These are phyloP conservation scores for Falco rusticolus DNA, from an alignment of 2,797 vertebrate species.

Conservation along the genomic window DNA sequence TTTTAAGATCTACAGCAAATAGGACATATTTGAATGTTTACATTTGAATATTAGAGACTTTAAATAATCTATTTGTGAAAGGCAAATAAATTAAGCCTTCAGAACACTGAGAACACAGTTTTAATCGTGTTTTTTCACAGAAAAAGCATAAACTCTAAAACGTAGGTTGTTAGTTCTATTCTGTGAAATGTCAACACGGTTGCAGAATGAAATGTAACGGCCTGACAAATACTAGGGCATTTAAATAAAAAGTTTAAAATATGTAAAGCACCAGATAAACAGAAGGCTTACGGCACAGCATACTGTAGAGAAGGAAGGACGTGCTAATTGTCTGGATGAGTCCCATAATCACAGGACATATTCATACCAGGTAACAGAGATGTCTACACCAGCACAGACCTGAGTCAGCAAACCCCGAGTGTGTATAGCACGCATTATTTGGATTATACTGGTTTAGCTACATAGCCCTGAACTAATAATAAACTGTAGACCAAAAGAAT, in stretches of 20 bases:
- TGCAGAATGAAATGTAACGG: neutral
- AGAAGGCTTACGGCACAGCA: neutral
- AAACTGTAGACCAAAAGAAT: neutral
- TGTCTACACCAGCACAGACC: neutral
- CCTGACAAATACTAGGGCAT: neutral
- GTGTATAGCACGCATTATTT: accelerated
- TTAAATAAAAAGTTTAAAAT: neutral
- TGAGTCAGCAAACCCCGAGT: neutral
- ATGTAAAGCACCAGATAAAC: neutral
- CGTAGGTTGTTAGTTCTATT: neutral
- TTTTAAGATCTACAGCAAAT: constrained; percentile 49
- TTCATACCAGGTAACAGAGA: neutral
- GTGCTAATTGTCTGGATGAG: neutral
- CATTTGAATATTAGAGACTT: constrained; percentile 43
- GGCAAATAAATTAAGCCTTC: constrained; percentile 48
- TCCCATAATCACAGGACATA: neutral
- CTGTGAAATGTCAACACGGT: neutral
- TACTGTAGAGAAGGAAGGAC: neutral
- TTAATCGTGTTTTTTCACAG: neutral
- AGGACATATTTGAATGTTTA: constrained; percentile 35
- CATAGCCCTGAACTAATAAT: neutral
- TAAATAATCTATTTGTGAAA: constrained; percentile 31
- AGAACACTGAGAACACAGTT: neutral
- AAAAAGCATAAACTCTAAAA: neutral
- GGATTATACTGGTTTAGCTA: neutral